Evolutionary conservation across 1,140 invertebrate species (phyloP).

Genomic region (Bradynema listronoti): DNA sequence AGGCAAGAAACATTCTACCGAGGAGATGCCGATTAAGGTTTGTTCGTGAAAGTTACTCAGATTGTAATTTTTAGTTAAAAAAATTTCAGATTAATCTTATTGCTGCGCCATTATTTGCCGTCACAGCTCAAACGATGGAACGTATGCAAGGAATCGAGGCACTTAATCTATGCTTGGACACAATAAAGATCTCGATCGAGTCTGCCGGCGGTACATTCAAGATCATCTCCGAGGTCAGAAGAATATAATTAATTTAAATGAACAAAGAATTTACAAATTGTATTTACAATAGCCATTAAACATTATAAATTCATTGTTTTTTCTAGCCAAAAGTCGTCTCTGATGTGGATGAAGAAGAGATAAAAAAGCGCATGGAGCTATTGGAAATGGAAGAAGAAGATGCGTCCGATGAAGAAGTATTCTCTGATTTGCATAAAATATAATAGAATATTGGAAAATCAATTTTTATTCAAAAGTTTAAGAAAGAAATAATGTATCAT

Average conservation of each 20-base stretch:
- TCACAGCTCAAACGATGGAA: slow-evolving; percentile 95
- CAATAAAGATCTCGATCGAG: slow-evolving; percentile 76
- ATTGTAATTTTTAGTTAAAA: neutral
- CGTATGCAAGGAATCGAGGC: slow-evolving; percentile 63
- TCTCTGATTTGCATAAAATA: too few species aligned
- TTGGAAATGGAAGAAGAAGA: slow-evolving; percentile 64
- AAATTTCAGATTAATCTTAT: slow-evolving; percentile 84
- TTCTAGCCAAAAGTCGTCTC: slow-evolving; percentile 90
- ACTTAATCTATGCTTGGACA: slow-evolving; percentile 77
- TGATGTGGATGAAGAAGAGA: slow-evolving; percentile 88
- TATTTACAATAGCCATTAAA: too few species aligned
- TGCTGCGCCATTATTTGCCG: slow-evolving; percentile 93
- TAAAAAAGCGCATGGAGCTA: slow-evolving; percentile 82
- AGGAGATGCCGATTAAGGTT: slow-evolving; percentile 84
- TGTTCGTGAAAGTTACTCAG: slow-evolving; percentile 14
- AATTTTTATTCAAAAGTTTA: too few species aligned
- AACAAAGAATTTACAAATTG: too few species aligned
- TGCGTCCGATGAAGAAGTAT: slow-evolving; percentile 67
- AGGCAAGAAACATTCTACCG: slow-evolving; percentile 83
- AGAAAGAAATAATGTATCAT: too few species aligned
- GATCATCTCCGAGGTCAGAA: slow-evolving; percentile 81
- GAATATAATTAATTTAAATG: slow-evolving; percentile 11
- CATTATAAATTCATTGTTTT: slow-evolving; percentile 15
- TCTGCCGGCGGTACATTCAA: slow-evolving; percentile 80
- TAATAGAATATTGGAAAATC: too few species aligned